Evolutionary conservation across 2,113 vertebrate genomes (phyloP).

Genomic region (Megaleporinus macrocephalus): DNA sequence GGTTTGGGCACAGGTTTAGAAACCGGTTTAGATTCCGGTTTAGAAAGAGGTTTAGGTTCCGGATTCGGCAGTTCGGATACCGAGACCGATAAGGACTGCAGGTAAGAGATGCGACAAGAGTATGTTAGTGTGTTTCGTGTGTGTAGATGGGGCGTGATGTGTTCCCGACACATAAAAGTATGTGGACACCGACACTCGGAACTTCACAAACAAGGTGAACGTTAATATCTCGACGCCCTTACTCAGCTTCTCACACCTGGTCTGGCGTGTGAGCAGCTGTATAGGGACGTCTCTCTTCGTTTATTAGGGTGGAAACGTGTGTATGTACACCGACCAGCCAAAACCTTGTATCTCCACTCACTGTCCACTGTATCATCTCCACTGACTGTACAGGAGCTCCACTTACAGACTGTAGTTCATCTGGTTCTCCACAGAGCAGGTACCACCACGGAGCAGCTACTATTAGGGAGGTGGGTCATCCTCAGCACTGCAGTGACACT

Average conservation of each 20-base stretch:
- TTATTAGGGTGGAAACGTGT: neutral
- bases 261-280: too few species aligned
- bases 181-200: conserved; percentile 1
- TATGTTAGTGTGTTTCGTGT: conserved; percentile 60
- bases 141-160: conserved; percentile 4
- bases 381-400: too few species aligned
- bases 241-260: neutral
- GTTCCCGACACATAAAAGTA: conserved; percentile 5
- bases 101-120: conserved; percentile 74
- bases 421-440: too few species aligned
- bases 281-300: too few species aligned
- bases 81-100: conserved; percentile 77
- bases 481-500: too few species aligned
- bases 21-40: conserved; percentile 59
- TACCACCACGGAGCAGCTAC: too few species aligned
- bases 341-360: too few species aligned
- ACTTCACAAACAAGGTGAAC: neutral
- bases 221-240: neutral
- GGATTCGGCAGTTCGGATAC: conserved; percentile 79
- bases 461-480: too few species aligned
- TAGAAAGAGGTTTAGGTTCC: conserved; percentile 55
- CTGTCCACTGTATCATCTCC: too few species aligned
- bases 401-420: too few species aligned
- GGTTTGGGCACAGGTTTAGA: conserved; percentile 76
- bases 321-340: too few species aligned